Evolutionary conservation across 2,797 vertebrate species (phyloP), one percentile per base, ranked within the genome.

Genomic region (Pseudocheirus occidentalis): DNA sequence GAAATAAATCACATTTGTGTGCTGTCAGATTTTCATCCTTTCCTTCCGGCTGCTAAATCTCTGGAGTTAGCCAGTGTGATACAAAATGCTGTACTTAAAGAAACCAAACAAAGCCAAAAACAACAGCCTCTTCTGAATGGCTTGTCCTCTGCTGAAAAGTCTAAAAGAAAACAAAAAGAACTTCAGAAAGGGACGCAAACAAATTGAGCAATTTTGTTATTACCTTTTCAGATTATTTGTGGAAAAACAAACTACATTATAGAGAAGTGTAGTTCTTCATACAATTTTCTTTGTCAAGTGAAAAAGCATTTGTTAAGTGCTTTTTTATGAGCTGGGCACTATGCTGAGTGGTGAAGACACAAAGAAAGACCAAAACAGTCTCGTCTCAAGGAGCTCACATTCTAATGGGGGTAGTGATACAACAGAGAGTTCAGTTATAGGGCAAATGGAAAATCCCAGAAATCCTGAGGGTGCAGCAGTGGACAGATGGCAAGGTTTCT

Each of bases 41-140:
- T 94, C 50, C 27, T 93, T 95, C 31, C 93, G 94, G 34, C 62
- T 95, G 46, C 31, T 90, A 94, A 62, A 95, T 93, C 90, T 97
- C 24, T 87, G 40, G 24, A 73, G 81, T 90, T 91, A 50, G n/a
- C 21, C 27, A 94, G 73, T 59, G 57, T 87, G 53, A 91, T 92
- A 90, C n/a, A 95, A 27, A 34, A 92, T 87, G 90, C 11, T 73
- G 92, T 46, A 62, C 24, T 96, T 96, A 58, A 81, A 90, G 94
- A 93, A 96, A 94, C 18, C 5, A 57, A 24, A 28, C 90, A 66
- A 94, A 93, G 40, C 24, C 40, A 27, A 10, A 81, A 87, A 12
- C 21, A 87, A 87, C 1, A 18, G 9, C 40, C 40, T 81, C 21
- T 81, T 87, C 40, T 87, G 40, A 46, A 81, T 46, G n/a, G 40